Evolutionary conservation across 2,113 vertebrate species (phyloP), one percentile per base, ranked within the genome.

Genomic region (Aspidoscelis tigris): DNA sequence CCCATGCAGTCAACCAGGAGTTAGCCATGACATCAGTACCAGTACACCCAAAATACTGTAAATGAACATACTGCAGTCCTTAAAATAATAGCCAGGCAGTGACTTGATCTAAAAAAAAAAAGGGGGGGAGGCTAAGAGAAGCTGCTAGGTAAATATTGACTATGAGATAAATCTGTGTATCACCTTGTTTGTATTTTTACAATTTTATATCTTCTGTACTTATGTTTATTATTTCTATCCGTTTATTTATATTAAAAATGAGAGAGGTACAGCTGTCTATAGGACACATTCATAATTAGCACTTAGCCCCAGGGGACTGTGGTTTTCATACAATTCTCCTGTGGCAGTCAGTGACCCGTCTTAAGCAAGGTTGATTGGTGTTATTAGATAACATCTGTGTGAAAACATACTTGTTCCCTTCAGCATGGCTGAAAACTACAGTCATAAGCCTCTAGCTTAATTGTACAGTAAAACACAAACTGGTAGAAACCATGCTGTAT

Each of bases 261-360:
- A 81, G 64, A 1, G 0, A 14, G 43, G 53, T 82, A 79, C 0
- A 5, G 86, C 76, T 86, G 78, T 84, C 84, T 72, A 71, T 0
- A 0, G 50, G 80, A 78, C 69, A 82, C 74, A 18, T 43, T 76
- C 66, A 50, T 76, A 81, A 84, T 71, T 50, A 83, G 18, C 72
- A 76, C 9, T 5, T 83, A 86, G 86, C 2, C 47, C 82, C 39
- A 64, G 70, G 39, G 71, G 79, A 61, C 26, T 88, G 69, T 0
- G 3, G 82, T 78, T 55, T 80, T 77, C 0, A 1, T 33, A 81
- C 24, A 68, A 71, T 81, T 85, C 88, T 87, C 84, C 43, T 3
- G 2, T 9, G 85, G 77, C 71, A 88, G 72, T 53, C 78, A 90
- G 39, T 70, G 79, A 77, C 90, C 91, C 75, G 88, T 88, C 73